phyloP scores from a whole-genome alignment of 2,888 invertebrate genomes.

The Leptodirus hochenwartii region DNA sequence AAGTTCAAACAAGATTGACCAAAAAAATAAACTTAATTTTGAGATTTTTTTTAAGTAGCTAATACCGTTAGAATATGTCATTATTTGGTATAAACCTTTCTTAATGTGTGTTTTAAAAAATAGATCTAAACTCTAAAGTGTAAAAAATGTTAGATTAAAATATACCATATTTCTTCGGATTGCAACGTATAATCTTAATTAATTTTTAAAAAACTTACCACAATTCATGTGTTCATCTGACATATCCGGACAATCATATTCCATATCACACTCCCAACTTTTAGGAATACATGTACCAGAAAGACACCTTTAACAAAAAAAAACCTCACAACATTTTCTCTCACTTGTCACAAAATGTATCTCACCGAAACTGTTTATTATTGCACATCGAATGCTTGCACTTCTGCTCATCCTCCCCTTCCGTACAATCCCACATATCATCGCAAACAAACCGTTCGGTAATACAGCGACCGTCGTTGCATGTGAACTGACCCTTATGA shows the following conservation, averaged over 20 bases:
- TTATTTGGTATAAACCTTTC: too few species aligned
- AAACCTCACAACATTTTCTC: constrained; percentile 2
- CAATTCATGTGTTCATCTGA: constrained; percentile 53
- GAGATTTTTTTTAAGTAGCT: too few species aligned
- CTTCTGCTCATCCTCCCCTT: constrained; percentile 29
- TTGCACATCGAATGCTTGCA: constrained; percentile 22
- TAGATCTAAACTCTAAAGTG: too few species aligned
- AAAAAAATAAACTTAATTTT: too few species aligned
- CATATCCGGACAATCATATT: constrained; percentile 55
- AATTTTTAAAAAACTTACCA: constrained; percentile 23
- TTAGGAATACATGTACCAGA: constrained; percentile 51
- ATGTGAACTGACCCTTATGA: constrained; percentile 28
- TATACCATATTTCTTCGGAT: too few species aligned
- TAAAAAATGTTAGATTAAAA: too few species aligned
- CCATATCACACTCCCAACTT: constrained; percentile 50
- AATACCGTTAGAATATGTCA: too few species aligned
- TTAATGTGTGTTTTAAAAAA: too few species aligned
- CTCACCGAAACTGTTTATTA: constrained; percentile 24
- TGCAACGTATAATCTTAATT: too few species aligned
- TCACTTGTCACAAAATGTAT: constrained; percentile 12
- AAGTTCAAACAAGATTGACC: too few species aligned
- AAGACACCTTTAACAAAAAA: constrained; percentile 33
- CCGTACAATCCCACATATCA: constrained; percentile 28
- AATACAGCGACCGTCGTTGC: constrained; percentile 32
- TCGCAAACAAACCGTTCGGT: constrained; percentile 32